Conservation (phyloP, 2,113 vertebrate species). For the Erythrocercus mccallii region DNA sequence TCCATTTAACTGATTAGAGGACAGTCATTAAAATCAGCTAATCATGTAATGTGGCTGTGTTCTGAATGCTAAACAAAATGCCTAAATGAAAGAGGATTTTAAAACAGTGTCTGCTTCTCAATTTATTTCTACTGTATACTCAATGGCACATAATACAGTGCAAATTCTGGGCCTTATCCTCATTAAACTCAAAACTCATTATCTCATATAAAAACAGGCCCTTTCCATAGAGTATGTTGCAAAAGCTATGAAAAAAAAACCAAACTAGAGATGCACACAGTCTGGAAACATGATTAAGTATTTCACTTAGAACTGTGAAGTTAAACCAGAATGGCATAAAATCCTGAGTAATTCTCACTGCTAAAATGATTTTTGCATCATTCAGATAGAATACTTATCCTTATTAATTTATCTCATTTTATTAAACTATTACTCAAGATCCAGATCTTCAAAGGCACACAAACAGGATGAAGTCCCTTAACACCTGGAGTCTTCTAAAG, state of each 20-base stretch:
- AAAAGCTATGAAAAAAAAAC: neutral
- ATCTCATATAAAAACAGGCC: neutral
- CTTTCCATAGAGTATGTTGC: neutral
- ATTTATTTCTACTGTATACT: slow-evolving; percentile 36
- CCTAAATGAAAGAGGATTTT: slow-evolving; percentile 45
- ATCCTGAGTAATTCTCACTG: neutral
- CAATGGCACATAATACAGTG: neutral
- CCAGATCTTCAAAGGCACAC: neutral
- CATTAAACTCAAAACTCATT: slow-evolving; percentile 36
- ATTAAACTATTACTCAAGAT: neutral
- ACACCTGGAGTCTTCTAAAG: neutral
- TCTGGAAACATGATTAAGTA: neutral
- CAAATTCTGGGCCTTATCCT: neutral
- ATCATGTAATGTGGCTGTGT: slow-evolving; percentile 35
- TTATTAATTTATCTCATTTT: neutral
- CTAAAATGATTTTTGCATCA: neutral
- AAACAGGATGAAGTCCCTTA: neutral
- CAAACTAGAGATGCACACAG: neutral
- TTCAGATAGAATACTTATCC: neutral
- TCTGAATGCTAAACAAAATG: slow-evolving; percentile 58
- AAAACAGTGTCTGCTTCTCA: slow-evolving; percentile 29
- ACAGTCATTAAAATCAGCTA: slow-evolving; percentile 60
- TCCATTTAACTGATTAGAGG: slow-evolving; percentile 36
- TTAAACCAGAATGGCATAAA: neutral
- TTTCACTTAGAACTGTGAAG: neutral